Evolutionary conservation across 2,797 vertebrate genomes (phyloP), one percentile per base, ranked within the genome.

Genomic region (Iguana delicatissima): DNA sequence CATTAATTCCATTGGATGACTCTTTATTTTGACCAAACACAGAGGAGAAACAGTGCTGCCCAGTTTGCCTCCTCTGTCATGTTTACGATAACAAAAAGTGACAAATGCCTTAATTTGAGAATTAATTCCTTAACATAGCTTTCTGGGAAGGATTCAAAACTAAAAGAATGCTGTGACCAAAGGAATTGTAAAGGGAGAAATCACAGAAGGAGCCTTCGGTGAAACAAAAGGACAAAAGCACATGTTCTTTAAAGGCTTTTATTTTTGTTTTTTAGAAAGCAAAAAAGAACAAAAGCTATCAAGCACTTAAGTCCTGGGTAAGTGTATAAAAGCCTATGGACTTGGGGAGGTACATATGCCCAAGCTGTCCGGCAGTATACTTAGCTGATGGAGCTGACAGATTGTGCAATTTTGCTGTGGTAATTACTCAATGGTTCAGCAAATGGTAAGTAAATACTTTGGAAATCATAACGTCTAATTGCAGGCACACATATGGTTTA

Each of bases 401-500:
- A 95, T 96, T 96, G 96, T 93, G 96, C 93, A 93, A 95, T 96
- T 96, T 89, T 95, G 94, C 96, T 24, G 69, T 93, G 95, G 96
- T 96, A 96, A 96, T 96, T 96, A 95, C 95, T 96, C 96, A 96
- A 96, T 96, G 96, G 95, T 96, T 96, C 96, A 96, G 96, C 96
- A 96, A 96, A 95, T 96, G 95, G 96, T 96, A 96, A 96, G 95
- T 96, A 96, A 96, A 96, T 95, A 94, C 96, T 96, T n/a, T 76
- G 93, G 95, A 96, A 96, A 96, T 95, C 93, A 94, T 95, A 96
- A 96, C 57, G 95, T 96, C 95, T 96, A 96, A 96, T 96, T 96
- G 95, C 96, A 86, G 92, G 50, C 0, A 85, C 95, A 95, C 96
- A 96, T 96, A 96, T 96, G 96, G 96, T 16, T 42, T 84, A 89